Evolutionary conservation across 1,140 invertebrate species (phyloP).

Genomic region (Heliothis subflexa): DNA sequence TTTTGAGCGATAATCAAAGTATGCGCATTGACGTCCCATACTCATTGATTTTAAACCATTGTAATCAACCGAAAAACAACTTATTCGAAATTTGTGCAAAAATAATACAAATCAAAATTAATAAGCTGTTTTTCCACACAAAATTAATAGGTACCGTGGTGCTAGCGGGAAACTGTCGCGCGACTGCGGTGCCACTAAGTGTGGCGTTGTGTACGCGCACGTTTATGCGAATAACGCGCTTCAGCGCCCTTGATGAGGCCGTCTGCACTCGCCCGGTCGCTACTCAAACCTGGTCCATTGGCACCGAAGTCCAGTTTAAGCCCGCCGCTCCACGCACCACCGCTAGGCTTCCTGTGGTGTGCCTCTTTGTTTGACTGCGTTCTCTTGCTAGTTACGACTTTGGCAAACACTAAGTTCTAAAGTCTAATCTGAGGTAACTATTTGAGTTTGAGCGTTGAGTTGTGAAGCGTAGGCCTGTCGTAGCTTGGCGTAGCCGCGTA

Average conservation of each 20-base stretch:
- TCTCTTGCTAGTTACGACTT: constrained; percentile 38
- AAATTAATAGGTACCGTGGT: constrained; percentile 48
- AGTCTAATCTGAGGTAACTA: neutral
- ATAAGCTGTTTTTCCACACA: constrained; percentile 41
- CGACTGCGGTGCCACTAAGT: constrained; percentile 50
- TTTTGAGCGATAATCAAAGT: constrained; percentile 13
- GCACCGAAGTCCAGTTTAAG: constrained; percentile 64
- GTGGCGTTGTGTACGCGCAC: constrained; percentile 59
- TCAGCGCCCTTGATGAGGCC: constrained; percentile 42
- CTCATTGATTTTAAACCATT: constrained; percentile 40
- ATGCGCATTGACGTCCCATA: constrained; percentile 49
- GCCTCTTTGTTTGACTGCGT: constrained; percentile 60
- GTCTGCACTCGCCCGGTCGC: constrained; percentile 45
- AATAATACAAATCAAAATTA: constrained; percentile 4
- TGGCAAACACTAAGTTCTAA: constrained; percentile 1
- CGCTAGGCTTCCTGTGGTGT: constrained; percentile 80
- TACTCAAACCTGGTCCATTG: constrained; percentile 53
- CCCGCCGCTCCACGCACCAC: constrained; percentile 80
- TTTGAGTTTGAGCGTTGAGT: constrained; percentile 26
- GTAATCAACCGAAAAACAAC: constrained; percentile 26
- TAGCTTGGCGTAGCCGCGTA: constrained; percentile 19
- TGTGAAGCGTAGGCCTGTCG: constrained; percentile 20
- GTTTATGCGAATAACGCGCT: constrained; percentile 42
- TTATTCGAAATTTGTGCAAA: constrained; percentile 4
- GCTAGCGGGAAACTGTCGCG: constrained; percentile 40